Evolutionary conservation across 2,113 vertebrate genomes (phyloP).

Genomic region (Balaenoptera acutorostrata): DNA sequence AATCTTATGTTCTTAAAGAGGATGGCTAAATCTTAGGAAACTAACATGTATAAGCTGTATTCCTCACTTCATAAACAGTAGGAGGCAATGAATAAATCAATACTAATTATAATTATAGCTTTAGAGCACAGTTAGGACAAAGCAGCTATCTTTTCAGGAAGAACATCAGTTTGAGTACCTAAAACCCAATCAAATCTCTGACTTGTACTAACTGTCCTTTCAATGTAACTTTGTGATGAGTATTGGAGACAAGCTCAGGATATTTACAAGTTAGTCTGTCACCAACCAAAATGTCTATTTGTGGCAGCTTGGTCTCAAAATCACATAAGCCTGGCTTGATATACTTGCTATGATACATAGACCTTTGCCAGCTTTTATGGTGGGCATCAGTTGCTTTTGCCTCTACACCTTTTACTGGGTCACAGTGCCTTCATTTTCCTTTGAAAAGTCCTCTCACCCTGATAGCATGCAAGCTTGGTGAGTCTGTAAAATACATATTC

Average conservation of each 20-base stretch:
- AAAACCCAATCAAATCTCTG: not conserved
- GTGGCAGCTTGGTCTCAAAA: not conserved
- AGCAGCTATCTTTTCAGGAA: not conserved
- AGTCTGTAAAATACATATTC: not conserved
- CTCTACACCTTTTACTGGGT: not conserved
- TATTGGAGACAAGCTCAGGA: not conserved
- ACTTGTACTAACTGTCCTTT: not conserved
- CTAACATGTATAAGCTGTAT: not conserved
- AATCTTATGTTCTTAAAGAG: constrained; percentile 56
- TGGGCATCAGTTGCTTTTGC: not conserved
- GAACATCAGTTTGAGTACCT: not conserved
- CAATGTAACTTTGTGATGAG: not conserved
- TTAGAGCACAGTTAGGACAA: not conserved
- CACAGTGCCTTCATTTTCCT: not conserved
- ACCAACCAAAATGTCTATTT: not conserved
- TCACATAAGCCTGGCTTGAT: not conserved
- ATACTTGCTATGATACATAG: not conserved
- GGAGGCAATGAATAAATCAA: not conserved
- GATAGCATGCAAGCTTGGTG: not conserved
- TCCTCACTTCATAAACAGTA: constrained; percentile 9
- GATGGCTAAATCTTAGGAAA: constrained; percentile 35
- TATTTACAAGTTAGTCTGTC: not conserved
- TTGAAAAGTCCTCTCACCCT: not conserved
- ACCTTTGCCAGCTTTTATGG: not conserved
- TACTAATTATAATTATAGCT: not conserved